Base-by-base conservation (phyloP, 2,797 vertebrate species). In the Sardinella longiceps region DNA sequence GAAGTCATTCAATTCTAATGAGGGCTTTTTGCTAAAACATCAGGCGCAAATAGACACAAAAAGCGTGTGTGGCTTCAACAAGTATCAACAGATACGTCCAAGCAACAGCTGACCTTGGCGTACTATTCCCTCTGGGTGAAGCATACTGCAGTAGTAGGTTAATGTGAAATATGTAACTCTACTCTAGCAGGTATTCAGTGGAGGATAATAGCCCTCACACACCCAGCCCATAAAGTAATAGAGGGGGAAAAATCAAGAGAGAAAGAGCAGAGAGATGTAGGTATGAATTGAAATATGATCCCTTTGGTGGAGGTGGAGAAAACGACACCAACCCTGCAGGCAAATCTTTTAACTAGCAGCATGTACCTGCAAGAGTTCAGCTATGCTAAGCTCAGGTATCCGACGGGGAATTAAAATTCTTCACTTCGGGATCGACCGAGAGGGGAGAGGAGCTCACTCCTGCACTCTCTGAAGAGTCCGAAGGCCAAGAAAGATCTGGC, bases 321-420 rank as follows among this genome's bases (percentile, higher is more conserved):
- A 77, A 77, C 6, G 18, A 43, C 37, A 18, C 70, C 70, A 77
- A 20, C 70, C 70, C 70, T 77, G 18, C 37, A 77, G 70, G 70
- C 70, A 7, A 7, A 39, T 37, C 70, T 50, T 81, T 51, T 81
- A 51, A 81, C 46, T 81, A 18, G 25, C 46, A 81, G 45, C 80
- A n/a, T 81, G 45, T 51, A 48, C 80, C 46, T 81, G 28, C 48
- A 51, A 28, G 45, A 48, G 45, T 14, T 46, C 80, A 81, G 45
- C 80, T 81, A 81, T 81, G 70, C 33, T 53, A 53, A 53, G 51
- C 18, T 20, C 5, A 23, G 51, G 18, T 53, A 53, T 53, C 51
- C 51, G 18, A 23, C 18, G 9, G 18, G 2, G 70, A 23, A 43
- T 37, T 43, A 77, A 39, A 77, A 33, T 37, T 77, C 70, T 23